These are phyloP conservation scores for Sphaeramia orbicularis DNA, from an alignment of 2,797 vertebrate genomes.

Conservation along the genomic window DNA sequence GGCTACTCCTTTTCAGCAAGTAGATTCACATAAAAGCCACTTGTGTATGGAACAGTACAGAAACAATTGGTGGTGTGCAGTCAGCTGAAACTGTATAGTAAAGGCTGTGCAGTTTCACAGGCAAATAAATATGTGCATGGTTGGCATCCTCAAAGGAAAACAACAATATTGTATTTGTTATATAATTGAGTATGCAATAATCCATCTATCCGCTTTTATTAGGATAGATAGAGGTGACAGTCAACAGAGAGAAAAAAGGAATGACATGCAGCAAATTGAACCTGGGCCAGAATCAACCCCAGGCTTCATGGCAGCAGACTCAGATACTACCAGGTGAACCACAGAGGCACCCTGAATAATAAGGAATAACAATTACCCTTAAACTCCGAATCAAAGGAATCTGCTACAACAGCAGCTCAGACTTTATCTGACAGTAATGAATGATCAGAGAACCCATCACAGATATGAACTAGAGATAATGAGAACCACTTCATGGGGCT, in stretches of 20 bases:
- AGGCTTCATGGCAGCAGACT: no score
- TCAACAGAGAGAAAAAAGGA: no score
- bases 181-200: conserved; percentile 27
- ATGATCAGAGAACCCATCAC: conserved; percentile 39
- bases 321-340: no score
- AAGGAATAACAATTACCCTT: background rate
- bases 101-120: conserved; percentile 24
- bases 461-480: conserved; percentile 41
- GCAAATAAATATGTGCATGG: conserved; percentile 14
- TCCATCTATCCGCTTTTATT: no score
- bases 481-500: conserved; percentile 32
- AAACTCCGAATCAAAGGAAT: conserved; percentile 38
- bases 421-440: conserved; percentile 38
- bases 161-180: conserved; percentile 21
- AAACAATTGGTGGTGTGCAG: conserved; percentile 30
- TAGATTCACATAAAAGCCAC: background rate
- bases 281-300: no score
- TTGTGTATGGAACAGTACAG: conserved; percentile 17
- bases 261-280: background rate
- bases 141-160: background rate
- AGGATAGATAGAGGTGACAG: no score
- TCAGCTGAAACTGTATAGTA: conserved; percentile 14
- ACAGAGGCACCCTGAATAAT: background rate
- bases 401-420: conserved; percentile 29
- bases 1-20: background rate